phyloP scores from a whole-genome alignment of 2,888 invertebrate species.

The Brachyopa scutellaris region DNA sequence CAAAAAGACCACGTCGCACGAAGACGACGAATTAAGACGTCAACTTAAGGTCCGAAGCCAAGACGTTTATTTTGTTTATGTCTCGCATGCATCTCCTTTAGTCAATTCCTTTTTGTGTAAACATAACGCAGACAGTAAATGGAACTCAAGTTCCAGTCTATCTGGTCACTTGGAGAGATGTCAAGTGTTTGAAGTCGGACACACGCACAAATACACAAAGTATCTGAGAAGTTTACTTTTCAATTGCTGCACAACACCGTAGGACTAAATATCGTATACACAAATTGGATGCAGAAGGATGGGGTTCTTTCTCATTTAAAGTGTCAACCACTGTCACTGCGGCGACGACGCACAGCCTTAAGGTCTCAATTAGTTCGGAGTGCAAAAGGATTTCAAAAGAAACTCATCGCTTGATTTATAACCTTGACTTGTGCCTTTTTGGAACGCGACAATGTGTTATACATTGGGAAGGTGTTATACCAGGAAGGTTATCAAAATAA shows the following conservation, averaged over 20 bases:
- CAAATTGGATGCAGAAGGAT: background rate
- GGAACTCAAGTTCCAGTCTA: slow-evolving; percentile 46
- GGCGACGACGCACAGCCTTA: slow-evolving; percentile 23
- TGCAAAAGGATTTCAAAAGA: slow-evolving; percentile 27
- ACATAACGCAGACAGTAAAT: slow-evolving; percentile 58
- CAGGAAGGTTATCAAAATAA: background rate
- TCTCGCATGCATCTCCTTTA: slow-evolving; percentile 45
- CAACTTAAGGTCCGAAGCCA: slow-evolving; percentile 57
- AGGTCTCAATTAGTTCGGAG: slow-evolving; percentile 62
- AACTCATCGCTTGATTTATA: slow-evolving; percentile 55
- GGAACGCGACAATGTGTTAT: slow-evolving; percentile 32
- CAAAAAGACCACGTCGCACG: slow-evolving; percentile 26
- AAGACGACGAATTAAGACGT: slow-evolving; percentile 63
- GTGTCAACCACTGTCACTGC: slow-evolving; percentile 25
- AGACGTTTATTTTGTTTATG: slow-evolving; percentile 70
- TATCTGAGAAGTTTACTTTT: slow-evolving; percentile 50
- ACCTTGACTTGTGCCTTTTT: slow-evolving; percentile 50
- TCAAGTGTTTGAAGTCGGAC: slow-evolving; percentile 55
- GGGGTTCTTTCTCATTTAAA: slow-evolving; percentile 24
- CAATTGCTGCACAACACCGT: slow-evolving; percentile 60
- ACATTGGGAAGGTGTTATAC: background rate
- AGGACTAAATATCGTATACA: background rate
- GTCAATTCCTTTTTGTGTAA: slow-evolving; percentile 51
- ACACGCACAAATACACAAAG: slow-evolving; percentile 27
- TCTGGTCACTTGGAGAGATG: slow-evolving; percentile 43